These are phyloP conservation scores for Ammospiza maritima DNA, from an alignment of 2,797 vertebrate genomes.

Conservation along the genomic window DNA sequence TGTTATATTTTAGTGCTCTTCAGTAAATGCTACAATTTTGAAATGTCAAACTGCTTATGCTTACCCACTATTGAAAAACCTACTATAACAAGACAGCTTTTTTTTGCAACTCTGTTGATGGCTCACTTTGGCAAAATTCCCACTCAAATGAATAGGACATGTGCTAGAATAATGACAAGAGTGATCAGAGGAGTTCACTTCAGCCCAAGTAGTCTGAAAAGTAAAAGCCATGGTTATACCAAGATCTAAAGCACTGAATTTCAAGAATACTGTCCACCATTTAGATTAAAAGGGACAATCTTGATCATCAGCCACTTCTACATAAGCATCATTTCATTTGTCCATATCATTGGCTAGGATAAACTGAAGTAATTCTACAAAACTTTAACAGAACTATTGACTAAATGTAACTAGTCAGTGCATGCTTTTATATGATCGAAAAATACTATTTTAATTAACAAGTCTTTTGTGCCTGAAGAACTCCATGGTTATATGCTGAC, in stretches of 20 bases:
- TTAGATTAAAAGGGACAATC: neutral
- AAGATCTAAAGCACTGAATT: neutral
- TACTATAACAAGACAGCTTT: neutral
- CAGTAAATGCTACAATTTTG: slow-evolving; percentile 11
- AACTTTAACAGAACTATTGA: neutral
- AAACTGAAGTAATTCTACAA: neutral
- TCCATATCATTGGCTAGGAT: neutral
- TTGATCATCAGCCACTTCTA: neutral
- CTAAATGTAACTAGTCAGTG: neutral
- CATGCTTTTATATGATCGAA: neutral
- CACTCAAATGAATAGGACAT: neutral
- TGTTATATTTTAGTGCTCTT: neutral
- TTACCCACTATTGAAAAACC: neutral
- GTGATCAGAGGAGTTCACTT: neutral
- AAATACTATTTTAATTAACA: neutral
- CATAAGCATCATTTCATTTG: neutral
- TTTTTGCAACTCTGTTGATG: neutral
- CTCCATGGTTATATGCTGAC: neutral
- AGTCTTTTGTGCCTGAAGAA: neutral
- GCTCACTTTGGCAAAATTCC: neutral
- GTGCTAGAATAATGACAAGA: neutral
- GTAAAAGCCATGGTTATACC: neutral
- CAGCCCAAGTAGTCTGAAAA: neutral
- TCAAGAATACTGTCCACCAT: neutral
- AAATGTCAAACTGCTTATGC: neutral